Conservation (phyloP, 2,888 invertebrate species). For the Ormyrus pomaceus region DNA sequence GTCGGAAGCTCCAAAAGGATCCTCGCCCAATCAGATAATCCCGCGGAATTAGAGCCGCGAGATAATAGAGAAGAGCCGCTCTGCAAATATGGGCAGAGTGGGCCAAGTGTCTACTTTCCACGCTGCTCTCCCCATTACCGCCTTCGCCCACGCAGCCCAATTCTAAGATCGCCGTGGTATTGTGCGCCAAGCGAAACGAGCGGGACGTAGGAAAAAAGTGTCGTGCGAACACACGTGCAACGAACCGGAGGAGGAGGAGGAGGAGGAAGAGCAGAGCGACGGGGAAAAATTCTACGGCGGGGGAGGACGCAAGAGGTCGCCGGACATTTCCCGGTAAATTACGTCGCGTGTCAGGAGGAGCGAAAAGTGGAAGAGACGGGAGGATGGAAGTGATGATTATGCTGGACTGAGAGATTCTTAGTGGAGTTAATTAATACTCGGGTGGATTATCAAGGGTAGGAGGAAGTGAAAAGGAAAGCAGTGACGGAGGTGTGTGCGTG, state of each 20-base stretch:
- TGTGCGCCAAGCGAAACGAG: constrained; percentile 53
- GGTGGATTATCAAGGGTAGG: no score
- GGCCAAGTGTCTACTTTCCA: constrained; percentile 64
- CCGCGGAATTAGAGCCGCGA: not conserved
- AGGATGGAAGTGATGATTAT: not conserved
- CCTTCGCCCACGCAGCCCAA: constrained; percentile 69
- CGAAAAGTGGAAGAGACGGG: no score
- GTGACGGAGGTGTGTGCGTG: no score
- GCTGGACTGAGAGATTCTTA: not conserved
- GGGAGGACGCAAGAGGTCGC: not conserved
- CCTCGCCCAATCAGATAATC: no score
- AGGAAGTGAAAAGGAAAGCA: no score
- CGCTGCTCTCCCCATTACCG: constrained; percentile 68
- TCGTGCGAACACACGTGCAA: constrained; percentile 32
- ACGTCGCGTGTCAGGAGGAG: not conserved
- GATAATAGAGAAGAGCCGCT: constrained; percentile 8
- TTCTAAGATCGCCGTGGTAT: constrained; percentile 38
- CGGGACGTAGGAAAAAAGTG: constrained; percentile 52
- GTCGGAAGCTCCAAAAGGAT: no score
- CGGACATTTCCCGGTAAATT: constrained; percentile 14
- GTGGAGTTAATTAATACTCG: no score
- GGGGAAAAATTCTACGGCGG: no score
- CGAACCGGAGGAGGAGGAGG: not conserved
- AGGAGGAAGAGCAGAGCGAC: not conserved
- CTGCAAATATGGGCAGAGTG: constrained; percentile 72